Evolutionary conservation across 64 coral and sea anemone genomes (phyloP), one percentile per base, ranked within the genome.

Genomic region (Trachythela sp.): DNA sequence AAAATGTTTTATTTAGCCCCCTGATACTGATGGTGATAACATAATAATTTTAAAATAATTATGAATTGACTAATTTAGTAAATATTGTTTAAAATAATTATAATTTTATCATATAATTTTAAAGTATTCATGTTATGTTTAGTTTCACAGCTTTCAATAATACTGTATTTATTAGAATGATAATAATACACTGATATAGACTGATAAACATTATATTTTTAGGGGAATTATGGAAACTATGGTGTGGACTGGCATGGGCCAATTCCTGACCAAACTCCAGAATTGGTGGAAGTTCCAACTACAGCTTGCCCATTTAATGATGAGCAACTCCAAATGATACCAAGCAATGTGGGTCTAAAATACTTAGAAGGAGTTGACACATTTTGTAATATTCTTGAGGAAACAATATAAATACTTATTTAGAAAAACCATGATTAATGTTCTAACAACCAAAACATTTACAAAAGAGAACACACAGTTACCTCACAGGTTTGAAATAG

Each of bases 301-400:
- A 80, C 75, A 17, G 20, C 75, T 30, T 80, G 75, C 20, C 75
- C 75, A 37, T 80, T 80, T 39, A 80, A 18, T 64, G 56, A 64
- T 4, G 17, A 64, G 56, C 56, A 64, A 64, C 56, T 64, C 56
- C 15, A 4, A 64, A 30, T 18, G 37, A 11, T 80, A 80, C 75
- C 75, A 37, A 80, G 20, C 33, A 80, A 13, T 22, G 75, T 1
- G 31, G 75, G 75, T 35, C 75, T 80, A 22, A 37, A n/a, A 32
- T 77, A 77, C 71, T 80, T 80, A 80, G 33, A 80, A 36, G 75
- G 75, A 80, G 75, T 80, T 80, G 75, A 80, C 37, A 80, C 75
- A 35, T 80, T 80, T 37, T 80, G 75, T 35, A 39, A 80, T 39
- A 80, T 80, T 37, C 75, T 80, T 64, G 56, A 64, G 56, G 26